phyloP scores from a whole-genome alignment of 2,888 invertebrate species.

The Cheilosia pagana region DNA sequence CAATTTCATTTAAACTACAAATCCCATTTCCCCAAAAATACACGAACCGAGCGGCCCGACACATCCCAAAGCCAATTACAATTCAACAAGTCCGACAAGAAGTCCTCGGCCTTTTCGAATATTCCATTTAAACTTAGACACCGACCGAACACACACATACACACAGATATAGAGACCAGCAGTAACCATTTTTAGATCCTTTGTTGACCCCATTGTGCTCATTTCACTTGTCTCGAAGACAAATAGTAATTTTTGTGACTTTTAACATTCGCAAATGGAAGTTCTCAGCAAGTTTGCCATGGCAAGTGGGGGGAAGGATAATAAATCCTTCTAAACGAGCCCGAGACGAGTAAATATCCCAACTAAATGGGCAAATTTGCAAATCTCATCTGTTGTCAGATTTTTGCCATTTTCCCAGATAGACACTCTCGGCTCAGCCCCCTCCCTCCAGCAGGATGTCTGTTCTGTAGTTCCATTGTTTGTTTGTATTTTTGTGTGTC shows the following conservation, averaged over 20 bases:
- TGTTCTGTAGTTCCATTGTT: slow-evolving; percentile 46
- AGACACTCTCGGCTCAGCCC: no score
- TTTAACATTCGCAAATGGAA: slow-evolving; percentile 54
- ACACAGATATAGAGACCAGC: slow-evolving; percentile 1
- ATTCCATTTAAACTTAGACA: slow-evolving; percentile 26
- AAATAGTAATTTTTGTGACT: slow-evolving; percentile 71
- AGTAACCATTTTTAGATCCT: slow-evolving; percentile 25
- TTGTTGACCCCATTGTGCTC: slow-evolving; percentile 54
- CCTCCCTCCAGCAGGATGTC: background rate
- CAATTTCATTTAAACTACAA: slow-evolving; percentile 51
- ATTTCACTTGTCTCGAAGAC: slow-evolving; percentile 52
- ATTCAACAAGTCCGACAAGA: slow-evolving; percentile 67
- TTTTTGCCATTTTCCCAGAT: slow-evolving; percentile 19
- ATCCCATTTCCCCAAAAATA: slow-evolving; percentile 49
- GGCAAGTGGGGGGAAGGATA: background rate
- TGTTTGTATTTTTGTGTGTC: slow-evolving; percentile 64
- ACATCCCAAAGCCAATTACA: slow-evolving; percentile 71
- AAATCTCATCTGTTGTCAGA: slow-evolving; percentile 72
- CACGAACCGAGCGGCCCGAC: background rate
- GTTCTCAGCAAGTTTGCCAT: slow-evolving; percentile 18
- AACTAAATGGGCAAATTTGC: slow-evolving; percentile 63
- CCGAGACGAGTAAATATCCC: slow-evolving; percentile 63
- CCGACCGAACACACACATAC: background rate
- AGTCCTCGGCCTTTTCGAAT: slow-evolving; percentile 26
- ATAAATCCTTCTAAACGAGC: slow-evolving; percentile 59